phyloP scores from a whole-genome alignment of 2,888 invertebrate species.

The Helleia helle region DNA sequence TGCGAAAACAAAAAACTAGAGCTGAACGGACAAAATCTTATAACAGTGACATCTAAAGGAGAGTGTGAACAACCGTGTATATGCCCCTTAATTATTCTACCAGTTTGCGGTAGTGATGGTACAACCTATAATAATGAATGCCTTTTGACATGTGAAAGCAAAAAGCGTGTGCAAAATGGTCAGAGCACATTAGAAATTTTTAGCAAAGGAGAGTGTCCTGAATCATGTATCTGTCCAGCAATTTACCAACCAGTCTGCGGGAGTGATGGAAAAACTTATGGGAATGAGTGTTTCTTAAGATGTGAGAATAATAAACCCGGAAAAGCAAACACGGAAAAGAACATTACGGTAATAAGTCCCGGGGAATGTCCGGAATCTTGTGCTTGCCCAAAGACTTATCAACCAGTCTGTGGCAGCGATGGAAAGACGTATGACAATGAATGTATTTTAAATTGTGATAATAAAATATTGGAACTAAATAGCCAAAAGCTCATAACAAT shows the following conservation, averaged over 20 bases:
- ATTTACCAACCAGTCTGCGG: constrained; percentile 16
- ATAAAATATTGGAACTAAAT: constrained; percentile 16
- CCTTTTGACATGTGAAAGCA: constrained; percentile 20
- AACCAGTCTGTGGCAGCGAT: constrained; percentile 26
- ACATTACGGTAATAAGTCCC: constrained; percentile 5
- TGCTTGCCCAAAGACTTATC: constrained; percentile 10
- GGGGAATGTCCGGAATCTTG: constrained; percentile 15
- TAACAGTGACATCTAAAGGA: constrained; percentile 9
- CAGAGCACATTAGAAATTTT: constrained; percentile 11
- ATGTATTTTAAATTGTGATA: constrained; percentile 23
- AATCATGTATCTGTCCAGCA: constrained; percentile 11
- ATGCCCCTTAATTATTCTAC: constrained; percentile 14
- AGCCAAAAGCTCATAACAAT: constrained; percentile 3
- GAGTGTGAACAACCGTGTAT: constrained; percentile 14
- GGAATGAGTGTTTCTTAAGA: constrained; percentile 20
- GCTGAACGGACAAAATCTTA: background rate
- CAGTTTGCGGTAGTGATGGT: constrained; percentile 22
- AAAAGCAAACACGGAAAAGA: background rate
- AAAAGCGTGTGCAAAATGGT: constrained; percentile 9
- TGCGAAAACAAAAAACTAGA: constrained; percentile 15
- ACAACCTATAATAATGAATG: constrained; percentile 27
- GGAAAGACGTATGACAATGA: constrained; percentile 14
- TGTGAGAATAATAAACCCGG: constrained; percentile 19
- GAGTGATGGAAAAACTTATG: constrained; percentile 25
- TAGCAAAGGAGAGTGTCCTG: constrained; percentile 16